Evolutionary conservation across 1,140 invertebrate species (phyloP).

Genomic region (Neotoxoptera formosana): DNA sequence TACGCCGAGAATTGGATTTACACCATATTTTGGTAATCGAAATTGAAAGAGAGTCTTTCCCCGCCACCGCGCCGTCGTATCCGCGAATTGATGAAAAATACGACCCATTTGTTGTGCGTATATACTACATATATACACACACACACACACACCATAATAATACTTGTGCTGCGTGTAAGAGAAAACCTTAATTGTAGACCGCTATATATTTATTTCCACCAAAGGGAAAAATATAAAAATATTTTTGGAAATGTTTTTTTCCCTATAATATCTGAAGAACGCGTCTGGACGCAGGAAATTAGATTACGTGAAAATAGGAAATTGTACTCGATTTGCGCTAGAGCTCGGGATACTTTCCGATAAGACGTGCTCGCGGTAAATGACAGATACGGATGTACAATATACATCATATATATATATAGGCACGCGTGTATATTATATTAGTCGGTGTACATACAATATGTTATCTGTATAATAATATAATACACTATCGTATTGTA

Average conservation of each 20-base stretch:
- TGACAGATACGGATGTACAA: not conserved
- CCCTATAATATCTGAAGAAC: not conserved
- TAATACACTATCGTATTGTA: not conserved
- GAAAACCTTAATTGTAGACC: not conserved
- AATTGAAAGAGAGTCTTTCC: not conserved
- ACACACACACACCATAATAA: not conserved
- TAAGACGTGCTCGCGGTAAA: not conserved
- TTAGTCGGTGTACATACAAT: not conserved
- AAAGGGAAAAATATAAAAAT: not conserved
- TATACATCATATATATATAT: not conserved
- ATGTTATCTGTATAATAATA: not conserved
- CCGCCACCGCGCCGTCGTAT: not conserved
- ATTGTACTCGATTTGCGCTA: not conserved
- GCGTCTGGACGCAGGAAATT: not conserved
- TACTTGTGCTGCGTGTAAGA: not conserved
- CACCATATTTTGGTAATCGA: constrained; percentile 10
- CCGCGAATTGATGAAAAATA: not conserved
- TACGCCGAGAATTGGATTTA: not conserved
- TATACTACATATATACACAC: not conserved
- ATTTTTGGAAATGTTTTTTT: not conserved
- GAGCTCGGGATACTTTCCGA: not conserved
- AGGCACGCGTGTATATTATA: not conserved
- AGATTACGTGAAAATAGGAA: not conserved
- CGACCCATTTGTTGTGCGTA: not conserved
- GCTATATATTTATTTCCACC: not conserved